Base-by-base conservation (phyloP, 2,113 vertebrate species). In the Gallinago media region DNA sequence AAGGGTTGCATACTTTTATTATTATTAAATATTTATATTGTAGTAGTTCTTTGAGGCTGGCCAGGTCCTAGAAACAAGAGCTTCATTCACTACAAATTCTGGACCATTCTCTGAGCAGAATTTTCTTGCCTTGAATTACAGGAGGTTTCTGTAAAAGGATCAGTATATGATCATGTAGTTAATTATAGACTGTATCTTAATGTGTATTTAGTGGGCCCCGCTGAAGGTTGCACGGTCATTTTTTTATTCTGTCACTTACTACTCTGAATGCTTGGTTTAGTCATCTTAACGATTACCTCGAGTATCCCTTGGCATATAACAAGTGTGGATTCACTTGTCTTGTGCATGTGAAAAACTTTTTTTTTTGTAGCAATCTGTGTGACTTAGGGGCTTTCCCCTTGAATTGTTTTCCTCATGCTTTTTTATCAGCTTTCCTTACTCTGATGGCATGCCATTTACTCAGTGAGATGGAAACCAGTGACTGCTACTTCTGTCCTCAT, bases 11-110 rank as follows among this genome's bases (percentile, higher is more conserved):
- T 94, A 85, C 88, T 95, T 94, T 92, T 94, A 73, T 88, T 84
- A 90, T 92, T 93, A 62, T 91, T 92, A 80, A 97, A 92, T 96
- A 86, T 94, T 96, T 95, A 91, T 95, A 81, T 86, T 96, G 76
- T 91, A 92, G 83, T 94, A 84, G 72, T 74, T 90, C 88, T 86
- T 80, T 92, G 92, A 96, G 76, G 50, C 68, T 92, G 73, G 47
- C 86, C 86, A 94, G 76, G 83, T 94, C 83, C 73, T 84, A 67
- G 68, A 89, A 91, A 92, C 50, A 88, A 65, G 36, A 94, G 59
- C 50, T 52, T 96, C 85, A 89, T 95, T 96, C 89, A 96, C n/a
- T 92, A 13, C 34, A 55, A 76, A 50, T 83, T 90, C 79, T 92
- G 79, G 91, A 49, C 92, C 59, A 84, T 71, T 81, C 68, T 75